phyloP scores from a whole-genome alignment of 2,797 vertebrate genomes.

The Knipowitschia caucasica region DNA sequence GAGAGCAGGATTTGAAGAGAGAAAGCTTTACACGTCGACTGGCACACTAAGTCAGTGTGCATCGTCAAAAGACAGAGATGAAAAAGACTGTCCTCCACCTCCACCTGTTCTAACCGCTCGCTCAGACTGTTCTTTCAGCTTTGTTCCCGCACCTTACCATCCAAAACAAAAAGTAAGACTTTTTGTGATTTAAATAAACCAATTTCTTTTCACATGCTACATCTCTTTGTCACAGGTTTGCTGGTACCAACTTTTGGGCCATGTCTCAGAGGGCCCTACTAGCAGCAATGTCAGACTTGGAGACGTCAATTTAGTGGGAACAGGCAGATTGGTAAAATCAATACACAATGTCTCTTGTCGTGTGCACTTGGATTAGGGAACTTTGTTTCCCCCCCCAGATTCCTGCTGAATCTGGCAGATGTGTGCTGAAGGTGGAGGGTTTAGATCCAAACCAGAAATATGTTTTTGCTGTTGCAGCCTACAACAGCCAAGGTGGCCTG shows the following conservation, averaged over 20 bases:
- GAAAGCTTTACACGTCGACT: constrained; percentile 60
- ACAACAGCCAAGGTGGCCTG: constrained; percentile 80
- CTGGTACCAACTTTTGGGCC: constrained; percentile 89
- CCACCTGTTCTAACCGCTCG: constrained; percentile 83
- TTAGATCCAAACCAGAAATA: constrained; percentile 89
- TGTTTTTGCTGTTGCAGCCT: constrained; percentile 90
- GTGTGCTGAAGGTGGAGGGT: constrained; percentile 78
- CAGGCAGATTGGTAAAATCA: constrained; percentile 82
- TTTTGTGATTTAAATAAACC: background rate
- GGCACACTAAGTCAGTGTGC: constrained; percentile 10
- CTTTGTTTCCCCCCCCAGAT: constrained; percentile 71
- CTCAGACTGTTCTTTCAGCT: constrained; percentile 79
- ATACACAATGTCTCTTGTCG: background rate
- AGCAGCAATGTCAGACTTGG: constrained; percentile 85
- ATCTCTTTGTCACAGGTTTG: constrained; percentile 72
- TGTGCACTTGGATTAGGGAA: background rate
- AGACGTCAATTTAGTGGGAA: constrained; percentile 81
- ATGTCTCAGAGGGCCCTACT: constrained; percentile 72
- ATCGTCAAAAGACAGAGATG: constrained; percentile 51
- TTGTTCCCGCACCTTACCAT: constrained; percentile 82
- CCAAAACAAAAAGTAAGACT: constrained; percentile 75
- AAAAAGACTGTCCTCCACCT: constrained; percentile 73
- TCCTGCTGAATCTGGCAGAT: constrained; percentile 73
- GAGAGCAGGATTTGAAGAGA: constrained; percentile 84
- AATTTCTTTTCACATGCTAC: background rate